These are phyloP conservation scores for Otolemur crassicaudatus DNA, from an alignment of 2,797 vertebrate species.

Conservation along the genomic window DNA sequence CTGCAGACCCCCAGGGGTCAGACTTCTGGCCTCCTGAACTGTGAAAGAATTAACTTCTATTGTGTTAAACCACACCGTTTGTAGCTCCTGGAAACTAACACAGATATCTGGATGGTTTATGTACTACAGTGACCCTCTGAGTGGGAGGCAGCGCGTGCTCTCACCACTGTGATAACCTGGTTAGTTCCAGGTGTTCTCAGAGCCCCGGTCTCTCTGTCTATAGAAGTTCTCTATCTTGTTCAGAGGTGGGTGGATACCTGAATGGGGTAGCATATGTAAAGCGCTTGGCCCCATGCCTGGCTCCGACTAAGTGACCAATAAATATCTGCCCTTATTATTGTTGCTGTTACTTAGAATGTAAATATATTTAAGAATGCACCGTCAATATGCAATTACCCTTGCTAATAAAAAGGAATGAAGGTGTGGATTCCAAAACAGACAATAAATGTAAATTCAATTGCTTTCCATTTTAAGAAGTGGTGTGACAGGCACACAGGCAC, in stretches of 20 bases:
- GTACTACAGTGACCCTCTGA: not conserved
- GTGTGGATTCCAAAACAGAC: not conserved
- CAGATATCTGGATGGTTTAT: not conserved
- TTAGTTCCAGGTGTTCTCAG: not conserved
- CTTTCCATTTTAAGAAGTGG: not conserved
- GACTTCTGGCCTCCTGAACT: not conserved
- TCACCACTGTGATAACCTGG: not conserved
- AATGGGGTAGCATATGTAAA: not conserved
- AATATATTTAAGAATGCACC: conserved; percentile 53
- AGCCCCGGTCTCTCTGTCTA: not conserved
- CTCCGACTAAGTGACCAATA: not conserved
- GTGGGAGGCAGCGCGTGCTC: rapidly evolving
- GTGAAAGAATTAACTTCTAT: not conserved
- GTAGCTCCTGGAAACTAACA: not conserved
- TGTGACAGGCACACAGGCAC: not conserved
- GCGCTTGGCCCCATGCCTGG: not conserved
- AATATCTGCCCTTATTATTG: conserved; percentile 35
- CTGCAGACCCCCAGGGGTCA: not conserved
- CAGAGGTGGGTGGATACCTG: not conserved
- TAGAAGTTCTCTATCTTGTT: not conserved
- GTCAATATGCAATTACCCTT: conserved; percentile 50
- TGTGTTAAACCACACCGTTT: not conserved
- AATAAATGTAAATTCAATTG: not conserved
- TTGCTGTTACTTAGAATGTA: conserved; percentile 44
- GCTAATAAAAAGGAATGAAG: conserved; percentile 53